Conservation (phyloP, 2,113 vertebrate genomes). For the Leptobrachium ailaonicum region DNA sequence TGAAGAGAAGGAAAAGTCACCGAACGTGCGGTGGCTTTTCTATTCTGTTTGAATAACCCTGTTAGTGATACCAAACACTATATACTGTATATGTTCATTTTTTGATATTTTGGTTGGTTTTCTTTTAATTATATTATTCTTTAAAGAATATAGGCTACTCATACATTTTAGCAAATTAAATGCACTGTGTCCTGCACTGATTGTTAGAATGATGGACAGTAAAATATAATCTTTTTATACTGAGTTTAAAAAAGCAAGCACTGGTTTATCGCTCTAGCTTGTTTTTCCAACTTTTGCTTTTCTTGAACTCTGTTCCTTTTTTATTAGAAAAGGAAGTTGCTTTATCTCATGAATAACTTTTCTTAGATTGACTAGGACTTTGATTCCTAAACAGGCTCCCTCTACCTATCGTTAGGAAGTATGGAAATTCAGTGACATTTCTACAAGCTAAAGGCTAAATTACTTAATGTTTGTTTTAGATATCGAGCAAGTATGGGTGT, state of each 20-base stretch:
- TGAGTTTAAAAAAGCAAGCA: too few species aligned
- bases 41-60: too few species aligned
- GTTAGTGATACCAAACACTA: too few species aligned
- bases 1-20: too few species aligned
- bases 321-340: not conserved
- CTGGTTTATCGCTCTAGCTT: not conserved
- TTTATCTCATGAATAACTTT: conserved; percentile 27
- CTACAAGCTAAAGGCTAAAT: conserved; percentile 12
- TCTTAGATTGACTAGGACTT: conserved; percentile 21
- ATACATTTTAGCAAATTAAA: too few species aligned
- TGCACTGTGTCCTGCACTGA: not conserved
- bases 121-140: too few species aligned
- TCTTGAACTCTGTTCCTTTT: not conserved
- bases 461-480: conserved; percentile 39
- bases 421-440: conserved; percentile 33
- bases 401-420: conserved; percentile 33
- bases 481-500: conserved; percentile 28
- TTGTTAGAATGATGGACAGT: not conserved
- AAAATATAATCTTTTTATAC: too few species aligned
- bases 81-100: too few species aligned
- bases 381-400: conserved; percentile 32
- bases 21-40: too few species aligned
- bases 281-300: not conserved
- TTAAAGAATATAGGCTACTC: too few species aligned
- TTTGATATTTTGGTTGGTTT: too few species aligned